These are phyloP conservation scores for honey bee (Apis mellifera) DNA, from an alignment of 1,140 invertebrate species.

Conservation along the genomic window Amel_HAv3.1 CM009942.2:417001-417500, in stretches of 20 bases:
- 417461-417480: constrained; percentile 69
- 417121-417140: too few species aligned
- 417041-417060: too few species aligned
- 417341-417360: background rate
- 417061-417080: too few species aligned
- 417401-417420: constrained; percentile 70
- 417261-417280: constrained; percentile 36
- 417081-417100: too few species aligned
- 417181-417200: too few species aligned
- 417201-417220: too few species aligned
- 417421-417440: constrained; percentile 76
- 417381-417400: constrained; percentile 65
- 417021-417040: too few species aligned
- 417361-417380: constrained; percentile 52
- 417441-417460: constrained; percentile 72
- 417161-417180: too few species aligned
- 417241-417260: constrained; percentile 62
- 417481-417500: constrained; percentile 66
- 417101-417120: too few species aligned
- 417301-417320: constrained; percentile 65
- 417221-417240: constrained; percentile 59
- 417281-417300: constrained; percentile 59
- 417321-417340: constrained; percentile 69
- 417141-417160: too few species aligned
- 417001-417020: too few species aligned